Base-by-base conservation (phyloP, 2,888 invertebrate species). In the Ormyrus thymus region DNA sequence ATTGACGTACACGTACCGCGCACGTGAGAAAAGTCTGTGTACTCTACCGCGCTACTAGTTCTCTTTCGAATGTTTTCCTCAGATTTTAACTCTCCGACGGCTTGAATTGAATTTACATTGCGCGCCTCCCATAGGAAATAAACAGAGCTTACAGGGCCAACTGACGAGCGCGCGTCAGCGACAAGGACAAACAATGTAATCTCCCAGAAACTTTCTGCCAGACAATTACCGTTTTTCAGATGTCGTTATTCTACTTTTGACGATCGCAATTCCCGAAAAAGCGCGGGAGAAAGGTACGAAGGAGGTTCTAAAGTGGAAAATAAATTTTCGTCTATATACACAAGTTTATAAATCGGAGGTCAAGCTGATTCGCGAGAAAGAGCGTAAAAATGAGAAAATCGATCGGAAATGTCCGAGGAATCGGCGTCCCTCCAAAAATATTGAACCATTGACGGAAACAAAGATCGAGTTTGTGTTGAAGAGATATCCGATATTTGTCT, bases 21-120 rank as follows among this genome's bases (percentile, higher is more conserved):
- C 84, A 87, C 87, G 86, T 83, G 84, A 83, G 83, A 86, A 86
- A 83, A 84, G 83, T 85, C 84, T 81, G 84, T 83, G 82, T 83
- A 78, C 80, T 81, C 82, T 84, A 84, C 85, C 82, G 81, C 80
- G 72, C 81, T 79, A 70, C 78, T 81, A 55, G 55, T 46, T 53
- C 7, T 45, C 53, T 53, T 51, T 64, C 77, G 46, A 78, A 66
- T 66, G 59, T 76, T 76, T 76, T 70, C 51, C 64, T 43, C 58
- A 50, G 64, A 70, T 70, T 76, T 70, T 62, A 70, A 70, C 70
- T 69, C 72, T 61, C 29, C 55, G 7, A 11, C 55, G 62, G 59
- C n/a, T 65, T 53, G 51, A 76, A 76, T 76, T 55, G 46, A 76
- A 76, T 76, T 76, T 76, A 55, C 76, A 62, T 76, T 43, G 59